phyloP scores from a whole-genome alignment of 2,797 vertebrate species.

The Takifugu ocellatus region DNA sequence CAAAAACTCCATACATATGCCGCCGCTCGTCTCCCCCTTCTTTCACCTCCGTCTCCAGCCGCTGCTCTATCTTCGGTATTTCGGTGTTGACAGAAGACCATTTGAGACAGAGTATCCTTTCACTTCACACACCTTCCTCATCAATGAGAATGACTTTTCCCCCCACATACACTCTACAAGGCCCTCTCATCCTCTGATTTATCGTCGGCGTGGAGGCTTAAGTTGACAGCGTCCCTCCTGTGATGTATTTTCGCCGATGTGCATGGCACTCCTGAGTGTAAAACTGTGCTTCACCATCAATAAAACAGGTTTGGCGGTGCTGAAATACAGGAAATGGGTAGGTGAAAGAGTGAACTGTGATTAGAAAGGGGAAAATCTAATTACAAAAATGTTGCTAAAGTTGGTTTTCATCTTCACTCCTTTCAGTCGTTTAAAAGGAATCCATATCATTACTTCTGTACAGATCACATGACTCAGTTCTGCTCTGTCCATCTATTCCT shows the following conservation, averaged over 20 bases:
- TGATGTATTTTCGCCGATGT: constrained; percentile 76
- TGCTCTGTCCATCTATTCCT: neutral
- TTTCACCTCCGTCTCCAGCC: constrained; percentile 17
- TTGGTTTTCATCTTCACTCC: neutral
- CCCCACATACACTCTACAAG: constrained; percentile 57
- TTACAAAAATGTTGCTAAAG: constrained; percentile 15
- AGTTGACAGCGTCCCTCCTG: constrained; percentile 63
- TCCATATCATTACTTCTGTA: too few relatives aligned
- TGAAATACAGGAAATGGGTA: constrained; percentile 34
- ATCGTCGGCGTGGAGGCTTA: constrained; percentile 69
- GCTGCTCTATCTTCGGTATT: constrained; percentile 38
- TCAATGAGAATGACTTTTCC: constrained; percentile 61
- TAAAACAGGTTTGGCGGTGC: constrained; percentile 67
- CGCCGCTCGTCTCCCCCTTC: constrained; percentile 31
- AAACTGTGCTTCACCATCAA: constrained; percentile 71
- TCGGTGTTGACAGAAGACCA: constrained; percentile 58
- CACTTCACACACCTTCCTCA: constrained; percentile 74
- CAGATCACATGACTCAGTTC: neutral
- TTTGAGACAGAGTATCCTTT: constrained; percentile 77
- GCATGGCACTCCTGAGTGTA: constrained; percentile 56
- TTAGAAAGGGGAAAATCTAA: constrained; percentile 6
- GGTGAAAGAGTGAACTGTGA: constrained; percentile 29
- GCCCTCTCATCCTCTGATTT: constrained; percentile 71
- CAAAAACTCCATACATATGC: constrained; percentile 46
- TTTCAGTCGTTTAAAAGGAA: neutral